These are phyloP conservation scores for Lagopus muta DNA, from an alignment of 2,113 vertebrate species.

Conservation along the genomic window DNA sequence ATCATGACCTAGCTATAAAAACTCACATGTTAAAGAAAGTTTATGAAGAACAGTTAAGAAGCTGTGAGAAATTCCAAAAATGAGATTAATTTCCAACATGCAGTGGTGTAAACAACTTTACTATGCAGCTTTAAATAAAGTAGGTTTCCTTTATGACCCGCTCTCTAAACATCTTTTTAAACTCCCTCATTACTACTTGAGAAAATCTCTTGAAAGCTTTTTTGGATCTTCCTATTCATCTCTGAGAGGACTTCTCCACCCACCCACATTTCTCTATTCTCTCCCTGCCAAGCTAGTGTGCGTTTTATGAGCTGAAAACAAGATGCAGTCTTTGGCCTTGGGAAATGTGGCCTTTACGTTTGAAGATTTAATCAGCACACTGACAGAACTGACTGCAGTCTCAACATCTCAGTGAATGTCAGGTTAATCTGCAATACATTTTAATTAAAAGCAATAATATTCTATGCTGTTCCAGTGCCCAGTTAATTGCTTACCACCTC, in stretches of 20 bases:
- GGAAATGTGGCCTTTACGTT: neutral
- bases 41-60: neutral
- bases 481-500: neutral
- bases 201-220: constrained; percentile 8
- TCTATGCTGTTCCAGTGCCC: neutral
- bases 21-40: neutral
- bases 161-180: neutral
- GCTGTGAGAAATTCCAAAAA: neutral
- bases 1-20: neutral
- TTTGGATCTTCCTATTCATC: neutral
- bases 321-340: neutral
- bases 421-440: neutral
- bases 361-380: neutral
- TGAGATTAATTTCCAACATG: neutral
- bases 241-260: neutral
- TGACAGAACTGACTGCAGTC: neutral
- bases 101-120: neutral
- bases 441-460: constrained; percentile 6
- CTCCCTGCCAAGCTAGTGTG: neutral
- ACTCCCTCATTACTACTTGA: neutral
- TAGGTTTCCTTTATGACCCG: neutral
- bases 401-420: neutral
- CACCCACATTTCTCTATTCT: neutral
- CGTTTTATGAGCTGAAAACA: neutral
- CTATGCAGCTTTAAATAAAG: neutral